Evolutionary conservation across 2,113 vertebrate species (phyloP).

Genomic region (Triplophysa dalaica): DNA sequence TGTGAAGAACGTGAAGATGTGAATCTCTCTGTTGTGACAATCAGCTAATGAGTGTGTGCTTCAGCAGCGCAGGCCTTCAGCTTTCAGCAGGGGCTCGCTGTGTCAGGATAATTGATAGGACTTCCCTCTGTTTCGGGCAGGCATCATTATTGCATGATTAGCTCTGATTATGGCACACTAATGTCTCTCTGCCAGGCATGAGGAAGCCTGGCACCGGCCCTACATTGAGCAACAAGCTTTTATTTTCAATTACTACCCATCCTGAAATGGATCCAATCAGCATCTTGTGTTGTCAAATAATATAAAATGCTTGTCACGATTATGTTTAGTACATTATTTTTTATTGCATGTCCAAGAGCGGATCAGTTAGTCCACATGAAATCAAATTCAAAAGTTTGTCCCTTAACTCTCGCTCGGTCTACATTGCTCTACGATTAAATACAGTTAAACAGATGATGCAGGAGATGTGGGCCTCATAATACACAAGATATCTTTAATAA

Average conservation of each 20-base stretch:
- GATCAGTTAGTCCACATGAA: background rate
- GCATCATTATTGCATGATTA: constrained; percentile 62
- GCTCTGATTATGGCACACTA: constrained; percentile 62
- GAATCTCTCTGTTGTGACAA: constrained; percentile 43
- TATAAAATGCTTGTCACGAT: background rate
- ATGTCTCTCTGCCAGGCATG: constrained; percentile 47
- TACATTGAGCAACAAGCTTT: constrained; percentile 19
- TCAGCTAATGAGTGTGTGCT: constrained; percentile 45
- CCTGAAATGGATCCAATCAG: constrained; percentile 20
- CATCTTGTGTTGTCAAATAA: constrained; percentile 15
- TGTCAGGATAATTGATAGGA: constrained; percentile 55
- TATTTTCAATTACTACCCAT: constrained; percentile 32
- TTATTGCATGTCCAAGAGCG: background rate
- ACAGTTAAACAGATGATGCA: background rate
- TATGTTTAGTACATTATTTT: constrained; percentile 1
- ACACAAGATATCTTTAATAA: no score
- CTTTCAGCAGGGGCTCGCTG: constrained; percentile 26
- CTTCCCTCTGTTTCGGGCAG: constrained; percentile 62
- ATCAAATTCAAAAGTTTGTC: no score
- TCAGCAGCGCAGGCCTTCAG: constrained; percentile 33
- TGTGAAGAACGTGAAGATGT: background rate
- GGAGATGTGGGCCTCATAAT: no score
- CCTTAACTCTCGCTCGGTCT: no score
- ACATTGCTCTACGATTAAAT: background rate
- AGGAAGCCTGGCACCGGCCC: constrained; percentile 32